Percentiles rank a stretch among this genome's conserved stretches.
Conservation (phyloP, 2,797 vertebrate species). For the Protonibea diacanthus region DNA sequence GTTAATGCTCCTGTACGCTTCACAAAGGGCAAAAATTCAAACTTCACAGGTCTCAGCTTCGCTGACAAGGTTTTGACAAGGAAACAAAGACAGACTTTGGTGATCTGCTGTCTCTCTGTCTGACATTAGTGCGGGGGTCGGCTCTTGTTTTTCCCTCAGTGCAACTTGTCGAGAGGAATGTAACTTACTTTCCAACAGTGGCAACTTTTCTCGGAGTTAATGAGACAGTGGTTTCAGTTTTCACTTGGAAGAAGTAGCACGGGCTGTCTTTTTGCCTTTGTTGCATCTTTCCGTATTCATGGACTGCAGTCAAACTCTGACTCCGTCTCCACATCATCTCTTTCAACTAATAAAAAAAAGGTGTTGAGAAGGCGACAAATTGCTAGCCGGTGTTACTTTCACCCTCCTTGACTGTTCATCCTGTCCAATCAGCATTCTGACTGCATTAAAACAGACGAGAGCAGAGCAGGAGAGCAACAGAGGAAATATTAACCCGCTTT, state of each 20-base stretch:
- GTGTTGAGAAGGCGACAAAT: constrained; percentile 51
- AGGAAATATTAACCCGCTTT: constrained; percentile 27
- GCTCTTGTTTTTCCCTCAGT: neutral
- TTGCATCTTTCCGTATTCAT: constrained; percentile 15
- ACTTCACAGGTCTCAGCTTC: neutral
- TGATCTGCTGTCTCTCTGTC: neutral
- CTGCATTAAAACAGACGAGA: constrained; percentile 46
- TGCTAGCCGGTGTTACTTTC: constrained; percentile 38
- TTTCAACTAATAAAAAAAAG: constrained; percentile 48
- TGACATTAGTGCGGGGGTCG: neutral
- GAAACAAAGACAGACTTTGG: constrained; percentile 26
- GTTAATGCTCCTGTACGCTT: constrained; percentile 10
- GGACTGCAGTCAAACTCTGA: constrained; percentile 20
- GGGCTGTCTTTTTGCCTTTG: constrained; percentile 26
- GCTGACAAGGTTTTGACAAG: constrained; percentile 41
- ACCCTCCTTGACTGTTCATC: constrained; percentile 33
- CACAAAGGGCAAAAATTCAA: neutral
- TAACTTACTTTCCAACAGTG: constrained; percentile 25
- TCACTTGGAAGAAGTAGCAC: constrained; percentile 5
- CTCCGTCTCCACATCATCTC: constrained; percentile 30
- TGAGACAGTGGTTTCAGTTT: constrained; percentile 52
- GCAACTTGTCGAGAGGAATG: constrained; percentile 20
- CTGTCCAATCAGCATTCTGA: constrained; percentile 56
- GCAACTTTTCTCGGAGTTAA: constrained; percentile 40
- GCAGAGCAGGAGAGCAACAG: constrained; percentile 7